These are phyloP conservation scores for Stegastes partitus DNA, from an alignment of 2,113 vertebrate species.

Conservation along the genomic window DNA sequence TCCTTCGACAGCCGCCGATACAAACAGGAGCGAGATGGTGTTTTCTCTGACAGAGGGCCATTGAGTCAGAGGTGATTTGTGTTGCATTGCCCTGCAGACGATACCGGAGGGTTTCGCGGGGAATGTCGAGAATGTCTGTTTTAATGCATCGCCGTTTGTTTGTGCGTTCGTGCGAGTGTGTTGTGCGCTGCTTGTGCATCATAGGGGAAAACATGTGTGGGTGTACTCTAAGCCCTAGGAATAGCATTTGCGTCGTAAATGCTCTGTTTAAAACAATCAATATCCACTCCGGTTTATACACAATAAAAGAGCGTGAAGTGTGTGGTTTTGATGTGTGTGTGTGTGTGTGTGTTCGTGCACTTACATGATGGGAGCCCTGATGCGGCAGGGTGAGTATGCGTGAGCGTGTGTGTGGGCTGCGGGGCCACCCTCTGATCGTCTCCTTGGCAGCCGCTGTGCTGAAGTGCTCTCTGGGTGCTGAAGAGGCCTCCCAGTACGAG, in stretches of 20 bases:
- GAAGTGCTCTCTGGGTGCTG: conserved; percentile 77
- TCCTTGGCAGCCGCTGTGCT: conserved; percentile 76
- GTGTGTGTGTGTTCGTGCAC: conserved; percentile 23
- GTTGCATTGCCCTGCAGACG: conserved; percentile 44
- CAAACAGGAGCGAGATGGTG: conserved; percentile 57
- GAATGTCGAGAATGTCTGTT: conserved; percentile 55
- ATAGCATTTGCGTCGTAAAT: conserved; percentile 77
- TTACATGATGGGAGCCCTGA: conserved; percentile 55
- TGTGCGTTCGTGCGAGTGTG: conserved; percentile 15
- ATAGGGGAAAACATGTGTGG: conserved; percentile 69
- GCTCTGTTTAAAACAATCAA: conserved; percentile 82
- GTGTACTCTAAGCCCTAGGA: conserved; percentile 68
- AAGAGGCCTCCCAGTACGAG: conserved; percentile 67
- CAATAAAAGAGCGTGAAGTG: conserved; percentile 49
- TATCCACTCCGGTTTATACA: conserved; percentile 68
- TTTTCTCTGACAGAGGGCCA: conserved; percentile 35
- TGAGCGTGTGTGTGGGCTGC: conserved; percentile 81
- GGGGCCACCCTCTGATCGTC: conserved; percentile 77
- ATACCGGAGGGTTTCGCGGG: conserved; percentile 49
- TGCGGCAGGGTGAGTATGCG: conserved; percentile 72
- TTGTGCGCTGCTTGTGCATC: conserved; percentile 24
- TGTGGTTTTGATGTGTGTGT: conserved; percentile 31
- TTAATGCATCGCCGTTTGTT: conserved; percentile 51
- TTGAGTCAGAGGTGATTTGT: conserved; percentile 58
- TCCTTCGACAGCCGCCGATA: conserved; percentile 8